Evolutionary conservation across 2,888 invertebrate species (phyloP).

Genomic region (Clanis bilineata): DNA sequence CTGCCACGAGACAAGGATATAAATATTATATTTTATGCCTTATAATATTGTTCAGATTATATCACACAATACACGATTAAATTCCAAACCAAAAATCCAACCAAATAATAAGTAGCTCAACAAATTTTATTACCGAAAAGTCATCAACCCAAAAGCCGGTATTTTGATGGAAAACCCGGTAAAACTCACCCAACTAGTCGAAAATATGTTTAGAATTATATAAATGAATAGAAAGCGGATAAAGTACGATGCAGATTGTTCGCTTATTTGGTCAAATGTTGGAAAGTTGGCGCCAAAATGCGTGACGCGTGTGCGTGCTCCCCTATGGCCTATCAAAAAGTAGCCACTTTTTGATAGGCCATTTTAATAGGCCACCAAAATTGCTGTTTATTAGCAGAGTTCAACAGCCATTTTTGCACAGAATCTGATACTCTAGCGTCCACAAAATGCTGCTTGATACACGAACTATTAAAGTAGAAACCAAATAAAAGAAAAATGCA

Average conservation of each 20-base stretch:
- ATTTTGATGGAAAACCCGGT: background rate
- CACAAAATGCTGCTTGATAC: too few relatives aligned
- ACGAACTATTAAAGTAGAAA: too few relatives aligned
- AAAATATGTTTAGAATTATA: background rate
- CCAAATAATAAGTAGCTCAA: too few relatives aligned
- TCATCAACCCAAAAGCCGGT: background rate
- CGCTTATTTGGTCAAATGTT: background rate
- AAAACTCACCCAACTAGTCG: background rate
- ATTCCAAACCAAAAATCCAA: too few relatives aligned
- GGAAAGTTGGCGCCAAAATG: background rate
- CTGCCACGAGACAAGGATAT: too few relatives aligned
- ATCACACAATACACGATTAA: too few relatives aligned
- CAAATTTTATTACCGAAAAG: background rate
- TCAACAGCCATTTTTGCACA: background rate
- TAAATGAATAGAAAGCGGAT: background rate
- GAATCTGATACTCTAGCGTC: too few relatives aligned
- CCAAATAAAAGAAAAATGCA: too few relatives aligned
- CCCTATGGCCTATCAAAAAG: background rate
- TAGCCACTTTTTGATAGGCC: background rate
- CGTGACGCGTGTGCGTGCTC: background rate
- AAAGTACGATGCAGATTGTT: background rate
- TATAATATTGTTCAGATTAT: too few relatives aligned
- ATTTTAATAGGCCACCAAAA: too few relatives aligned
- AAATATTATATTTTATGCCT: too few relatives aligned
- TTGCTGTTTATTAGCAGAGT: too few relatives aligned